Evolutionary conservation across 2,113 vertebrate genomes (phyloP), one percentile per base, ranked within the genome.

Genomic region (Odontesthes bonariensis): DNA sequence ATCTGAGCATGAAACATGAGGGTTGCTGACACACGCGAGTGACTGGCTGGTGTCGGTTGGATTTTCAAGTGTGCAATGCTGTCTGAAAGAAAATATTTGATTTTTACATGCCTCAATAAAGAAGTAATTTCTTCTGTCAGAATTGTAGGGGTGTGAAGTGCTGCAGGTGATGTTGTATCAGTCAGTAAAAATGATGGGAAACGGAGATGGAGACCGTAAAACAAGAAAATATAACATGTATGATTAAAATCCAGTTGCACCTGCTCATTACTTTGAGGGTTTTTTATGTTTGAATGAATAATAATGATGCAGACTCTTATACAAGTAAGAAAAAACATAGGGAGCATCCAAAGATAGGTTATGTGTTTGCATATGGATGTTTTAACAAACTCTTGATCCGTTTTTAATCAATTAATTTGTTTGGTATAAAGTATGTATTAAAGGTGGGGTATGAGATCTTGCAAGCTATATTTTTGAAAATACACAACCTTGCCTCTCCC

Each of bases 1-100:
- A 79, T 84, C 59, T 51, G 63, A 19, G 42, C 27, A 27, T 27
- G 69, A 72, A 86, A 80, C 64, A 74, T 61, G 80, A 47, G 49
- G 58, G 69, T n/a, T 68, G 74, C 35, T 20, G 63, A 67, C 69
- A 58, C 46, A 22, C 35, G 63, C 17, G 2, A 66, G 51, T 3
- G 47, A 77, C 12, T 76, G 62, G 67, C 63, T 61, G 58, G 44
- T 61, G 40, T 66, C 44, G 0, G 54, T 19, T 53, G 17, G 32
- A 76, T 77, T 47, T 12, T 51, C 14, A 52, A 77, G 8, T 10
- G 31, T 54, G 22, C 0, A n/a, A 57, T 8, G 52, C 11, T n/a
- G 42, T 67, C 61, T 71, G 53, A 1, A 35, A 35, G 60, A 58
- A 61, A 79, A 58, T 42, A 1, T 68, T 59, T 47, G 35, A 73